A percentile compares a stretch with the other conserved stretches of the same genome.
These are phyloP conservation scores for Deilephila porcellus DNA, from an alignment of 2,888 invertebrate species.

Conservation along the genomic window DNA sequence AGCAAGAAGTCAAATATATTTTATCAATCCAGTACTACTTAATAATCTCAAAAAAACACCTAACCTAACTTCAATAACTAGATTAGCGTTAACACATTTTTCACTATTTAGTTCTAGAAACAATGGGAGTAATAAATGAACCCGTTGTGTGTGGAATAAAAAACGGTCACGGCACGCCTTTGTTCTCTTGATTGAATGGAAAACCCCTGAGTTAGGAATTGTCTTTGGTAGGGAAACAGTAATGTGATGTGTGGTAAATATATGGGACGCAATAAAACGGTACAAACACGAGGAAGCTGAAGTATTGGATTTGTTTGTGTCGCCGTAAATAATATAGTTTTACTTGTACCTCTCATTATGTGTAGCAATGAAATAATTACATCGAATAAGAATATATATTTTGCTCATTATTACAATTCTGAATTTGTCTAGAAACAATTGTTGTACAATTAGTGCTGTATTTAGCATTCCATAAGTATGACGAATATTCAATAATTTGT, in stretches of 20 bases:
- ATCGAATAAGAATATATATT: neutral
- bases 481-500: too few species aligned
- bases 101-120: slow-evolving; percentile 8
- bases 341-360: neutral
- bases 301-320: neutral
- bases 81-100: slow-evolving; percentile 9
- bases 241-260: slow-evolving; percentile 28
- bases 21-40: too few species aligned
- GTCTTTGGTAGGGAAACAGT: slow-evolving; percentile 31
- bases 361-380: neutral
- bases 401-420: too few species aligned
- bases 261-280: slow-evolving; percentile 36
- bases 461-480: too few species aligned
- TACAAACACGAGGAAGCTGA: slow-evolving; percentile 11
- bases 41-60: neutral
- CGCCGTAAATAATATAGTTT: slow-evolving; percentile 2
- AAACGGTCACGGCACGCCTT: slow-evolving; percentile 42
- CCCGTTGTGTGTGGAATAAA: slow-evolving; percentile 38
- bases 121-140: slow-evolving; percentile 42
- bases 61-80: neutral
- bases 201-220: slow-evolving; percentile 40
- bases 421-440: too few species aligned
- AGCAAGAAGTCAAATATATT: too few species aligned
- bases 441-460: too few species aligned
- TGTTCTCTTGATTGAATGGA: slow-evolving; percentile 49